Evolutionary conservation across 2,888 invertebrate species (phyloP).

Genomic region (Bombylius major): DNA sequence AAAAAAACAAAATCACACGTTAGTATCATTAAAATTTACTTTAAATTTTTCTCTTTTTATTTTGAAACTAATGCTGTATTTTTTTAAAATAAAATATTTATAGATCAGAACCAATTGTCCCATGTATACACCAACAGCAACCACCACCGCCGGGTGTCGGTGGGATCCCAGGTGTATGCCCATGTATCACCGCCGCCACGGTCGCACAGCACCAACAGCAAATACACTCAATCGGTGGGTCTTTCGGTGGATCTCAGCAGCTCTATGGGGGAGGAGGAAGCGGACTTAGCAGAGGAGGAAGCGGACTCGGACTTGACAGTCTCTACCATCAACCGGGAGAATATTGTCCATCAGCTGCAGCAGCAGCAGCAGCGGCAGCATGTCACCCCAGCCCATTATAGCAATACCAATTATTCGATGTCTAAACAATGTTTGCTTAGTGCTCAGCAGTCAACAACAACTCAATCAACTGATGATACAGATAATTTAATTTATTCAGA

Average conservation of each 20-base stretch:
- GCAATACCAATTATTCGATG: constrained; percentile 39
- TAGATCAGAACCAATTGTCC: constrained; percentile 34
- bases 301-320: constrained; percentile 38
- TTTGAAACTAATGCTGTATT: background rate
- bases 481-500: constrained; percentile 37
- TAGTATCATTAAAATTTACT: constrained; percentile 6
- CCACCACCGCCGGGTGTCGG: constrained; percentile 35
- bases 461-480: constrained; percentile 25
- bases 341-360: constrained; percentile 35
- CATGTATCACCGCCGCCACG: constrained; percentile 31
- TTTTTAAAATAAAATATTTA: constrained; percentile 2
- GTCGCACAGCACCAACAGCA: constrained; percentile 32
- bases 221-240: constrained; percentile 31
- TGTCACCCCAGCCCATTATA: constrained; percentile 37
- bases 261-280: constrained; percentile 34
- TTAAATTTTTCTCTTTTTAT: background rate
- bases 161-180: constrained; percentile 37
- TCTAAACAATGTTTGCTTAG: constrained; percentile 36
- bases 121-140: constrained; percentile 37
- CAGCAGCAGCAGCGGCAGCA: constrained; percentile 29
- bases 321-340: constrained; percentile 43
- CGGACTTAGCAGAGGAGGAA: constrained; percentile 34
- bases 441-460: constrained; percentile 29
- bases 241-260: constrained; percentile 38
- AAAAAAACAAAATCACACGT: background rate